Evolutionary conservation across 1,140 invertebrate species (phyloP).

Genomic region (Papilio xuthus): DNA sequence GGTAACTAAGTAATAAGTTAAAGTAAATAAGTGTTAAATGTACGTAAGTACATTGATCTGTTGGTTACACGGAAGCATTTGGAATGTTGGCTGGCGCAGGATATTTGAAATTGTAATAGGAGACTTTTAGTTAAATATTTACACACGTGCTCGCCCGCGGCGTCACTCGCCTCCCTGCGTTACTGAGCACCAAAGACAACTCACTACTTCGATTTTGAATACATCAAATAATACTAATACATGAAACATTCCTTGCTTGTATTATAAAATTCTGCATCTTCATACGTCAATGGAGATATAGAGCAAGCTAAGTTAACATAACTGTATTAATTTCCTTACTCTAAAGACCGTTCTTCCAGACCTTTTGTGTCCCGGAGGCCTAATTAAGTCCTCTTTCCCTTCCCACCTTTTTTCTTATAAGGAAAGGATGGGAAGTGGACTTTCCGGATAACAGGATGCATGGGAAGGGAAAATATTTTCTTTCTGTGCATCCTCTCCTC

Average conservation of each 20-base stretch:
- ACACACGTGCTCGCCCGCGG: slow-evolving; percentile 14
- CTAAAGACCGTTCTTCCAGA: no score
- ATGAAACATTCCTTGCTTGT: background rate
- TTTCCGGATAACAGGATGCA: no score
- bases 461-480: no score
- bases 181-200: background rate
- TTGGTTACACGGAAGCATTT: background rate
- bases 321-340: background rate
- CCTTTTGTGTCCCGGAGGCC: no score
- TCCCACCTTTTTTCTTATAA: no score
- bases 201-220: background rate
- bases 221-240: background rate
- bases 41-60: background rate
- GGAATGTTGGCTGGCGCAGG: background rate
- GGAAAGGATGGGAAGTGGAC: no score
- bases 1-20: no score
- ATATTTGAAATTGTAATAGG: slow-evolving; percentile 19
- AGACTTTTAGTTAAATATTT: slow-evolving; percentile 1
- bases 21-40: no score
- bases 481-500: no score
- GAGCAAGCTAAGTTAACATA: no score
- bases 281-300: background rate
- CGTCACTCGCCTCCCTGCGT: background rate
- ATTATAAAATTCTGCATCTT: background rate
- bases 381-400: no score